These are phyloP conservation scores for Clangula hyemalis DNA, from an alignment of 2,797 vertebrate species.

Conservation along the genomic window DNA sequence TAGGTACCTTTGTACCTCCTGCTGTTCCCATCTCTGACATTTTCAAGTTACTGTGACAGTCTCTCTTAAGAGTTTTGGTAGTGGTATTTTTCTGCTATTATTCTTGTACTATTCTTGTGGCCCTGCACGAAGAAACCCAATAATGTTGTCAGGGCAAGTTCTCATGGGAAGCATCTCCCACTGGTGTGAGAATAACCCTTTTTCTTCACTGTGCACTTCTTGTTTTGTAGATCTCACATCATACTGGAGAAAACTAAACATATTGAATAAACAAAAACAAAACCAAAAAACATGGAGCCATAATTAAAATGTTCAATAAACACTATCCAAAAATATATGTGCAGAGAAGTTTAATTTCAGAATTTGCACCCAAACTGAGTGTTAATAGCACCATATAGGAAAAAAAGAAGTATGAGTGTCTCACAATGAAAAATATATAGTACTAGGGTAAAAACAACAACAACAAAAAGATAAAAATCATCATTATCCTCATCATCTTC, in stretches of 20 bases:
- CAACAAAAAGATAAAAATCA: background rate
- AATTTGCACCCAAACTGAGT: background rate
- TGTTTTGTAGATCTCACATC: background rate
- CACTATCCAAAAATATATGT: background rate
- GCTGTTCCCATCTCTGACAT: background rate
- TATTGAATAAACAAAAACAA: background rate
- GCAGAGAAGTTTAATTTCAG: background rate
- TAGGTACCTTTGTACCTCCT: background rate
- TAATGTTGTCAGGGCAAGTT: fast-evolving
- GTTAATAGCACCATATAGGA: background rate
- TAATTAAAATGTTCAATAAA: background rate
- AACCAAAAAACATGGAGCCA: background rate
- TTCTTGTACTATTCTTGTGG: background rate
- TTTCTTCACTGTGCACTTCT: background rate
- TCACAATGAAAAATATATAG: background rate
- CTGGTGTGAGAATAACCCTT: background rate
- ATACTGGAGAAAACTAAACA: background rate
- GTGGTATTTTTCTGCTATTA: background rate
- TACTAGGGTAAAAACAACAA: background rate
- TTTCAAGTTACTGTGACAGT: background rate
- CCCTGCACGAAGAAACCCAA: background rate
- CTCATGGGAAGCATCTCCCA: background rate
- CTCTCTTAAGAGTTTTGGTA: background rate
- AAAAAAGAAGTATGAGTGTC: background rate
- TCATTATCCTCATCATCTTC: background rate